These are phyloP conservation scores for Hycleus cichorii DNA, from an alignment of 1,140 invertebrate genomes.

Conservation along the genomic window DNA sequence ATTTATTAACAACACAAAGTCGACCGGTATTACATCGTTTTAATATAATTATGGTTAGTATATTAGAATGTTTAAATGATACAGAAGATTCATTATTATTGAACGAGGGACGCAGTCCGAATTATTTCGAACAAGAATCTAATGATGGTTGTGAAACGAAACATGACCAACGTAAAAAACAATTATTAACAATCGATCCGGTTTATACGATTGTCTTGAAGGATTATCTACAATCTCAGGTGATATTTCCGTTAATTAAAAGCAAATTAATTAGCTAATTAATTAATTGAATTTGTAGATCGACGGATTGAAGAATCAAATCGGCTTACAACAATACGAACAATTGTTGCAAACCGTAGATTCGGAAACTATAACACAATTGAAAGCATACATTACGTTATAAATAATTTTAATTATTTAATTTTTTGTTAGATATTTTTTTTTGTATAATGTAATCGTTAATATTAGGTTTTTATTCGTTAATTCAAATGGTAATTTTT, in stretches of 20 bases:
- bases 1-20: conserved; percentile 62
- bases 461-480: conserved; percentile 4
- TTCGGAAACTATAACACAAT: conserved; percentile 57
- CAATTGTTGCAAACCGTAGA: conserved; percentile 61
- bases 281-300: conserved; percentile 45
- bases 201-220: conserved; percentile 62
- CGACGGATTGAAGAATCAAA: conserved; percentile 51
- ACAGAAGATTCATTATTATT: conserved; percentile 53
- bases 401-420: conserved; percentile 31
- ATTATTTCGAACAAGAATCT: conserved; percentile 40
- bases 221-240: conserved; percentile 60
- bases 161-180: conserved; percentile 50
- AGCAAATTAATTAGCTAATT: background rate
- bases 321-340: conserved; percentile 61
- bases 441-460: background rate
- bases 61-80: conserved; percentile 82
- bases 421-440: background rate
- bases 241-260: conserved; percentile 32
- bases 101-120: conserved; percentile 39
- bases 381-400: conserved; percentile 54
- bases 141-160: conserved; percentile 47
- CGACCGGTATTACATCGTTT: conserved; percentile 64
- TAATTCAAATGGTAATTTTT: background rate
- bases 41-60: conserved; percentile 64
- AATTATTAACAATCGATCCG: conserved; percentile 57